A percentile compares a stretch with the other conserved stretches of the same genome.
Conservation (phyloP, 2,888 invertebrate species). For the Sarcophaga rosellei region DNA sequence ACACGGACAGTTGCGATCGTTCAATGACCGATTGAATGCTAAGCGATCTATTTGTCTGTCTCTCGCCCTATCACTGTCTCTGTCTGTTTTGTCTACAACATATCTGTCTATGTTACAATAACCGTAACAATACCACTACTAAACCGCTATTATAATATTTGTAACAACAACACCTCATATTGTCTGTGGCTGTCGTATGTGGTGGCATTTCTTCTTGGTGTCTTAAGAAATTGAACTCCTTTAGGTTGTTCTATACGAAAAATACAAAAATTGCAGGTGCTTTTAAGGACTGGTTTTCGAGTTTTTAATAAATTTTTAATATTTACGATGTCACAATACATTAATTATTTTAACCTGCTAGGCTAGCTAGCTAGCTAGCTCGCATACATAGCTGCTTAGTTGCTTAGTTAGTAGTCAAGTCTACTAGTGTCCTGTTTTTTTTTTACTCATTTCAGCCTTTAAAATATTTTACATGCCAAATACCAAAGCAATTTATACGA, state of each 20-base stretch:
- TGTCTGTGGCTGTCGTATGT: not conserved
- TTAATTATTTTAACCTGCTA: conserved; percentile 64
- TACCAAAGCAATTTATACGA: conserved; percentile 50
- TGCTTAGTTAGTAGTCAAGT: conserved; percentile 9
- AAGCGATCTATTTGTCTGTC: not conserved
- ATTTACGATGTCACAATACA: conserved; percentile 69
- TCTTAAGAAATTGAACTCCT: not conserved
- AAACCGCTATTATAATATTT: conserved; percentile 45
- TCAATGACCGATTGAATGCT: conserved; percentile 42
- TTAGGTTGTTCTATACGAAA: not conserved
- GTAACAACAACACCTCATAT: not conserved
- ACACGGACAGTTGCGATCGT: not conserved
- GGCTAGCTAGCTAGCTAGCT: not conserved
- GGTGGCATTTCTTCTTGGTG: not conserved
- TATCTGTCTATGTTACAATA: conserved; percentile 35
- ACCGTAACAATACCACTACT: not conserved
- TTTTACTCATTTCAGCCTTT: conserved; percentile 19
- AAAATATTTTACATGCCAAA: conserved; percentile 55
- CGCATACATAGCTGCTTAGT: conserved; percentile 14
- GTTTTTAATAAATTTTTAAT: conserved; percentile 64
- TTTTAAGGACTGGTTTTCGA: conserved; percentile 62
- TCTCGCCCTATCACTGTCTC: not conserved
- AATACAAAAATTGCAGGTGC: conserved; percentile 58
- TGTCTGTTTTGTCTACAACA: not conserved
- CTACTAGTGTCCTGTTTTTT: not conserved